These are phyloP conservation scores for Sceliomorpha sp. DNA, from an alignment of 2,888 invertebrate genomes.

Conservation along the genomic window DNA sequence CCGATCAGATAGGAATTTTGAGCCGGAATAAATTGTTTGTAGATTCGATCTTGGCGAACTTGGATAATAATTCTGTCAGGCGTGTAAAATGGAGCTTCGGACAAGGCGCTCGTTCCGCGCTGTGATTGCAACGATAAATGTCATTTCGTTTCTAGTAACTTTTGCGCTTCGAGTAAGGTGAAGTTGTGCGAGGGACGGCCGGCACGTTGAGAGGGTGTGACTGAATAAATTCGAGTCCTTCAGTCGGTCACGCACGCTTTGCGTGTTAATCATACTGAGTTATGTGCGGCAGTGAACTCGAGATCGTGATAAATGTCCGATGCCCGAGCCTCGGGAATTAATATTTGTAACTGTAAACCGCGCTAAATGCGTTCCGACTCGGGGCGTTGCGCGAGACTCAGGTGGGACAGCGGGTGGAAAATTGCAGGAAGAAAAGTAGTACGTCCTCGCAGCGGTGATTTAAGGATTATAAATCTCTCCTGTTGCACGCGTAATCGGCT, in stretches of 20 bases:
- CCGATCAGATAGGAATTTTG: too few species aligned
- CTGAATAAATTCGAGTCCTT: constrained; percentile 68
- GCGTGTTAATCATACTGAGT: constrained; percentile 75
- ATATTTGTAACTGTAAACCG: constrained; percentile 68
- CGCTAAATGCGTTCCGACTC: constrained; percentile 52
- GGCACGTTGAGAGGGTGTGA: constrained; percentile 39
- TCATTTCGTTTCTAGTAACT: constrained; percentile 26
- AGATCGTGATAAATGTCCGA: constrained; percentile 59
- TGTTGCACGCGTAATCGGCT: constrained; percentile 58
- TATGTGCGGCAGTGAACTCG: constrained; percentile 64
- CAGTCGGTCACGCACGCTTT: constrained; percentile 71
- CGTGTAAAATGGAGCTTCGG: too few species aligned
- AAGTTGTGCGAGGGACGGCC: constrained; percentile 19
- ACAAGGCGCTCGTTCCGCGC: too few species aligned
- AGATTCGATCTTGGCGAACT: too few species aligned
- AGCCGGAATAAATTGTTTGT: too few species aligned
- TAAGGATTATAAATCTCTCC: constrained; percentile 68
- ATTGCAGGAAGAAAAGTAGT: constrained; percentile 59
- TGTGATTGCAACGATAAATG: constrained; percentile 7
- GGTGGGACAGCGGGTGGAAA: constrained; percentile 42
- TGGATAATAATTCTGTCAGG: too few species aligned
- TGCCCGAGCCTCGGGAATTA: constrained; percentile 63
- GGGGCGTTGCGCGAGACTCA: constrained; percentile 19
- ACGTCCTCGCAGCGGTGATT: constrained; percentile 53
- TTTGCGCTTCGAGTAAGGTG: constrained; percentile 27